These are phyloP conservation scores for Polylopha cassiicola DNA, from an alignment of 2,888 invertebrate genomes.

Conservation along the genomic window DNA sequence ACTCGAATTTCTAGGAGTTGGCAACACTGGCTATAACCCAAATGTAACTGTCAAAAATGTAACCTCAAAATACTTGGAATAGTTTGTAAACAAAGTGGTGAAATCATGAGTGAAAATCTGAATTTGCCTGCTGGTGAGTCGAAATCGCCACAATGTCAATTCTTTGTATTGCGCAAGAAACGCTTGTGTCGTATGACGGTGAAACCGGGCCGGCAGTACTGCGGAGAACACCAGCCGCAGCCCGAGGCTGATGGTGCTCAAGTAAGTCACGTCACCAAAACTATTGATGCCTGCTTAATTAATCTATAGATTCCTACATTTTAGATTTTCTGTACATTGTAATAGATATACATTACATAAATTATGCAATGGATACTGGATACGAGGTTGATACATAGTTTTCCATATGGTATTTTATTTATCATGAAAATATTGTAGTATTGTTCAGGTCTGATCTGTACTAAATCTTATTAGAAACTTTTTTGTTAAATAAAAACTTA, in stretches of 20 bases:
- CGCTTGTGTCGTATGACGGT: conserved; percentile 86
- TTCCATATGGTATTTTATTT: no score
- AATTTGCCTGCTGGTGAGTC: neutral
- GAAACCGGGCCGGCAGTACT: conserved; percentile 80
- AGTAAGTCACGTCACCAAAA: conserved; percentile 31
- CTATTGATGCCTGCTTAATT: neutral
- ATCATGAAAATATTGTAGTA: conserved; percentile 1
- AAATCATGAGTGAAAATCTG: conserved; percentile 10
- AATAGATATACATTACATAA: no score
- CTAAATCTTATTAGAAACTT: conserved; percentile 1
- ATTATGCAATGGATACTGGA: no score
- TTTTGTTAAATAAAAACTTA: neutral
- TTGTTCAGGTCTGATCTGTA: conserved; percentile 20
- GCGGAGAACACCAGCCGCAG: conserved; percentile 82
- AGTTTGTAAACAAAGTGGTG: conserved; percentile 17
- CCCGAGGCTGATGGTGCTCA: conserved; percentile 40
- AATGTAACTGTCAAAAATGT: conserved; percentile 4
- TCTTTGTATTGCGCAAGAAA: conserved; percentile 83
- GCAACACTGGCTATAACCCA: no score
- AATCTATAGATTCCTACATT: neutral
- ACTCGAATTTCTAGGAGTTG: no score
- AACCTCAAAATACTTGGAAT: conserved; percentile 11
- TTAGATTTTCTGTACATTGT: neutral
- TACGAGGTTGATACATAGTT: no score
- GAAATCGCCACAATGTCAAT: conserved; percentile 71